Conservation (phyloP, 2,888 invertebrate genomes). For the Perizoma affinitatum region DNA sequence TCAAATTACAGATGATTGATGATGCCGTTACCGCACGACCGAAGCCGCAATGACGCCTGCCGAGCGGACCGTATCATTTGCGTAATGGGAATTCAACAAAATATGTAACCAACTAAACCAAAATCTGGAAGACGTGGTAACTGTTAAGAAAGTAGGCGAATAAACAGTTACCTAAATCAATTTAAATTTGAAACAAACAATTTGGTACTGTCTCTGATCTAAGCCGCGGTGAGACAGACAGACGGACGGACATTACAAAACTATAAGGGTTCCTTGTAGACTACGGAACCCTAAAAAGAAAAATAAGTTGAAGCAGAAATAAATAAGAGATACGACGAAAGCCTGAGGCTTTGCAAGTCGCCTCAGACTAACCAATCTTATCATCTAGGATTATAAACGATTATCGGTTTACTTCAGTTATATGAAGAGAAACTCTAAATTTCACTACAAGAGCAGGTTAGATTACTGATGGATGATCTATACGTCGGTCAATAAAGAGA, state of each 20-base stretch:
- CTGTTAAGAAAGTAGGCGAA: constrained; percentile 28
- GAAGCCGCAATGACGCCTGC: constrained; percentile 75
- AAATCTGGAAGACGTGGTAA: constrained; percentile 34
- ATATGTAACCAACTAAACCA: constrained; percentile 45
- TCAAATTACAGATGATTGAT: constrained; percentile 84
- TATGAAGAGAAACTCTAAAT: constrained; percentile 54
- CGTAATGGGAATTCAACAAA: constrained; percentile 74
- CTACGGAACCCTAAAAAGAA: constrained; percentile 1
- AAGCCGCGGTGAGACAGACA: too few relatives aligned
- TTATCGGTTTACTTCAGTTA: constrained; percentile 70
- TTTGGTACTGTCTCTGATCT: too few relatives aligned
- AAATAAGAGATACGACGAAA: constrained; percentile 24
- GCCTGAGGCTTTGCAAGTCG: constrained; percentile 52
- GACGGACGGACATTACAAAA: too few relatives aligned
- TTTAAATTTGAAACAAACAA: constrained; percentile 32
- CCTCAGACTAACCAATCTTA: constrained; percentile 55
- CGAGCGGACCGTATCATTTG: constrained; percentile 76
- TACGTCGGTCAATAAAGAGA: constrained; percentile 38
- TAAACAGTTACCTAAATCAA: constrained; percentile 31
- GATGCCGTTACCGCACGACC: constrained; percentile 81
- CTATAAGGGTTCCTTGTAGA: background rate
- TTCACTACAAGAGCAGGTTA: constrained; percentile 51
- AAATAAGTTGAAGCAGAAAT: constrained; percentile 17
- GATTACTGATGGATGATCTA: constrained; percentile 39
- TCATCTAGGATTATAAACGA: constrained; percentile 52